phyloP scores from a whole-genome alignment of 2,888 invertebrate genomes.

The Oxycera nigricornis region DNA sequence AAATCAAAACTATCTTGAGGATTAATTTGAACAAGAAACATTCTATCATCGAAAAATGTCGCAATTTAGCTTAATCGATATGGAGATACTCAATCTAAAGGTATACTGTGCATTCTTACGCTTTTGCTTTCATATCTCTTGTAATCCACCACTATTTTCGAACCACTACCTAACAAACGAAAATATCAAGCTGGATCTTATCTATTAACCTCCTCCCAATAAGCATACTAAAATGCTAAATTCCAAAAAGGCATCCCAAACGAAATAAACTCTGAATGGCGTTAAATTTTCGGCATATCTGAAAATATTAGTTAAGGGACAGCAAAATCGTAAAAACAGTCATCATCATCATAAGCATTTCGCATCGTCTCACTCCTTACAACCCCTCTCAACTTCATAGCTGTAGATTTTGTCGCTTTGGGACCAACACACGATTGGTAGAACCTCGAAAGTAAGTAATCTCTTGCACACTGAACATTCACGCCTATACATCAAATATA shows the following conservation, averaged over 20 bases:
- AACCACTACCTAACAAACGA: no score
- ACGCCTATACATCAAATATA: slow-evolving; percentile 47
- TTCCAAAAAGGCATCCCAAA: background rate
- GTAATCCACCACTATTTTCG: no score
- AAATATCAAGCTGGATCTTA: no score
- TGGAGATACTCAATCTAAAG: no score
- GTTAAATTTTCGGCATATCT: background rate
- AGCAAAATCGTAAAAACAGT: slow-evolving; percentile 25
- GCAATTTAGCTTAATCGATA: no score
- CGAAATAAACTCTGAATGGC: background rate
- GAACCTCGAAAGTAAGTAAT: background rate
- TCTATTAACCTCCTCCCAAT: no score
- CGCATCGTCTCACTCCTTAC: background rate
- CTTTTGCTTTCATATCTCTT: no score
- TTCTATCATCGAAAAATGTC: no score
- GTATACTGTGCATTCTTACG: no score
- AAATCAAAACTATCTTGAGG: no score
- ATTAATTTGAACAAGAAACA: no score
- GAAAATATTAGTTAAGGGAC: slow-evolving; percentile 15
- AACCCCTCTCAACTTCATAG: background rate
- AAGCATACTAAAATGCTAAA: no score
- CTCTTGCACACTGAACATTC: background rate
- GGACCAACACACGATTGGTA: background rate
- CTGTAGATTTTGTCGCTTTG: background rate
- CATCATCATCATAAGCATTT: background rate